Percentiles rank a stretch among this genome's conserved stretches.
Conservation (phyloP, 2,113 vertebrate species). For the Gnathonemus echidnorhynchus region DNA sequence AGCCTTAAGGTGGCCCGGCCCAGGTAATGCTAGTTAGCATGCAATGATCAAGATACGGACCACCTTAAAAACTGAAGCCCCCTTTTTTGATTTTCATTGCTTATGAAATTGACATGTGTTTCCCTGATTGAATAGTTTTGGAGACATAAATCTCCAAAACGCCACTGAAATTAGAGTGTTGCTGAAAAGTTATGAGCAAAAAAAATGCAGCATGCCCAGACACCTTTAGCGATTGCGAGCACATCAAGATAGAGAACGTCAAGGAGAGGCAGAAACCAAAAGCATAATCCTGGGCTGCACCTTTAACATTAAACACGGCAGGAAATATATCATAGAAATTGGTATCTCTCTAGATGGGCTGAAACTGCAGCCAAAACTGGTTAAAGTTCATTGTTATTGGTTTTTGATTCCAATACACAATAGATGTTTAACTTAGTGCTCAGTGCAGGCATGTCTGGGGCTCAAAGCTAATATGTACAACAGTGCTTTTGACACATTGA, state of each 20-base stretch:
- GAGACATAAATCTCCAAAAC: background rate
- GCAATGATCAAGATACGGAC: background rate
- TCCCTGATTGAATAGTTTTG: background rate
- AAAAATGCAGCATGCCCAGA: background rate
- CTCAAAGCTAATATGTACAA: background rate
- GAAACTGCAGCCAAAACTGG: background rate
- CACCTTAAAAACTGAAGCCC: constrained; percentile 4
- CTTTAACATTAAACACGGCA: background rate
- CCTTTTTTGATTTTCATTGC: background rate
- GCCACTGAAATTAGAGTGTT: background rate
- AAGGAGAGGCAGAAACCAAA: background rate
- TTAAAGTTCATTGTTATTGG: background rate
- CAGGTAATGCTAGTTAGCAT: background rate
- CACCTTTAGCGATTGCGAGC: background rate
- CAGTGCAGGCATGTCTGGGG: background rate
- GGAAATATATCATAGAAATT: background rate
- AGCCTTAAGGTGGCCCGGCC: background rate
- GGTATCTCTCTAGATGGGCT: background rate
- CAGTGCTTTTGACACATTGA: background rate
- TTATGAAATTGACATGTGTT: background rate
- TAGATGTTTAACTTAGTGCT: background rate
- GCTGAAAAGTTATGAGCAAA: background rate
- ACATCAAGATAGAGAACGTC: background rate
- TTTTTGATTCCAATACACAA: background rate
- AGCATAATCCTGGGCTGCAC: background rate